phyloP scores from a whole-genome alignment of 2,113 vertebrate species.

The Dipodomys merriami region DNA sequence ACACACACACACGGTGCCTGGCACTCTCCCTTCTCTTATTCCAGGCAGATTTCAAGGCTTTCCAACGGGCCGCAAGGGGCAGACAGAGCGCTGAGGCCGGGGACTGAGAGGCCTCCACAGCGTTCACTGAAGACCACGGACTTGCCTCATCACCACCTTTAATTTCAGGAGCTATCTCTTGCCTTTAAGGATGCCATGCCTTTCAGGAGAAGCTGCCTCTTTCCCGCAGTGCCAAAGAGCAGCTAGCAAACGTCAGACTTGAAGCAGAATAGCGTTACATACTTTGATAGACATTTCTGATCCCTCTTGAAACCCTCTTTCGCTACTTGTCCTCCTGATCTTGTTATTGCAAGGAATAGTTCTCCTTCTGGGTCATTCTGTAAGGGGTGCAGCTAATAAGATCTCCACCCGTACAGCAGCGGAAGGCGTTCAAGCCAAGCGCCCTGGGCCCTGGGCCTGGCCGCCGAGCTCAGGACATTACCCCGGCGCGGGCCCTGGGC shows the following conservation, averaged over 20 bases:
- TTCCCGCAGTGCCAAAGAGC: background rate
- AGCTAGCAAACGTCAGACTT: constrained; percentile 4
- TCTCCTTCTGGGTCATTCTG: constrained; percentile 19
- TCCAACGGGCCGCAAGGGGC: background rate
- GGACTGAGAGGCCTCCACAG: background rate
- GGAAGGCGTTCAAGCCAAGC: background rate
- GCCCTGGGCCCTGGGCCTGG: background rate
- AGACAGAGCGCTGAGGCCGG: background rate
- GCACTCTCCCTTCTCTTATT: background rate
- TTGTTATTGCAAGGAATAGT: constrained; percentile 48
- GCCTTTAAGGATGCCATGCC: background rate
- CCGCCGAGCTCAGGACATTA: constrained; percentile 69
- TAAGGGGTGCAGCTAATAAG: background rate
- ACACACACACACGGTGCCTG: background rate
- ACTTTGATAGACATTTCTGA: constrained; percentile 39
- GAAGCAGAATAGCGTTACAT: background rate
- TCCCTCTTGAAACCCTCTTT: constrained; percentile 1
- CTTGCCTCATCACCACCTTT: background rate
- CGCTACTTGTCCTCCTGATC: constrained; percentile 43
- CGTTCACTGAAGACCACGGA: background rate
- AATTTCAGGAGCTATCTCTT: background rate
- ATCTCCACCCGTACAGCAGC: background rate
- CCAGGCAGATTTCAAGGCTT: background rate
- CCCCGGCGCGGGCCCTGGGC: constrained; percentile 87
- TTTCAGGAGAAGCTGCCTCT: background rate